These are phyloP conservation scores for Scelioninae gen. 1 DNA, from an alignment of 2,888 invertebrate genomes.

Conservation along the genomic window DNA sequence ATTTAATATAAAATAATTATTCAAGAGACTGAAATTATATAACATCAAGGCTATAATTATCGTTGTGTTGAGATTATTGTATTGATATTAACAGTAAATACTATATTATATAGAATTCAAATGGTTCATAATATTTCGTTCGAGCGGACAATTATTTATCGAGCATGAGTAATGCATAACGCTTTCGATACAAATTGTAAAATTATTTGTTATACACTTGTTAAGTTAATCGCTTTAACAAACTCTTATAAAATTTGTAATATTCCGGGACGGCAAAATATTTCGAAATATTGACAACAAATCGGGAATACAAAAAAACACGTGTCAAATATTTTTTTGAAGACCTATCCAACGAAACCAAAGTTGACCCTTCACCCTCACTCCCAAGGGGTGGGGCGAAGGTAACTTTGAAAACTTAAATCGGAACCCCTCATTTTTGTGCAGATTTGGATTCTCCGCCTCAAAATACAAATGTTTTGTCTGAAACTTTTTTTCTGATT, in stretches of 20 bases:
- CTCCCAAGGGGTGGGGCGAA: too few relatives aligned
- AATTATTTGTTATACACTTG: conserved; percentile 52
- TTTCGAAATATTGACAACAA: too few relatives aligned
- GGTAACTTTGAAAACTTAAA: too few relatives aligned
- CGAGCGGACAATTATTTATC: conserved; percentile 48
- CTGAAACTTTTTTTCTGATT: too few relatives aligned
- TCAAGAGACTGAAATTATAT: conserved; percentile 28
- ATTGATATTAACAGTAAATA: conserved; percentile 47
- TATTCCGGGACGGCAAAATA: too few relatives aligned
- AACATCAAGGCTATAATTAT: conserved; percentile 26
- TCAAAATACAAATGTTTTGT: too few relatives aligned
- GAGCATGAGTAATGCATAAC: conserved; percentile 44
- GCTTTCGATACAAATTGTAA: conserved; percentile 57
- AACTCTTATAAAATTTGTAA: conserved; percentile 31
- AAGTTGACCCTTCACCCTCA: too few relatives aligned
- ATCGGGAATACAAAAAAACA: too few relatives aligned
- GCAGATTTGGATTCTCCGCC: too few relatives aligned
- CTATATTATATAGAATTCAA: conserved; percentile 47
- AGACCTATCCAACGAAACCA: too few relatives aligned
- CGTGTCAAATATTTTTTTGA: conserved; percentile 14
- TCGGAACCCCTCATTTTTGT: too few relatives aligned
- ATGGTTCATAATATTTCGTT: conserved; percentile 56
- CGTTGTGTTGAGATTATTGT: conserved; percentile 36
- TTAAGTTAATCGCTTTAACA: conserved; percentile 41
- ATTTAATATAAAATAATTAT: conserved; percentile 39